phyloP scores from a whole-genome alignment of 53 echinoderm and acorn worm genomes.

The Zoroaster sp. region DNA sequence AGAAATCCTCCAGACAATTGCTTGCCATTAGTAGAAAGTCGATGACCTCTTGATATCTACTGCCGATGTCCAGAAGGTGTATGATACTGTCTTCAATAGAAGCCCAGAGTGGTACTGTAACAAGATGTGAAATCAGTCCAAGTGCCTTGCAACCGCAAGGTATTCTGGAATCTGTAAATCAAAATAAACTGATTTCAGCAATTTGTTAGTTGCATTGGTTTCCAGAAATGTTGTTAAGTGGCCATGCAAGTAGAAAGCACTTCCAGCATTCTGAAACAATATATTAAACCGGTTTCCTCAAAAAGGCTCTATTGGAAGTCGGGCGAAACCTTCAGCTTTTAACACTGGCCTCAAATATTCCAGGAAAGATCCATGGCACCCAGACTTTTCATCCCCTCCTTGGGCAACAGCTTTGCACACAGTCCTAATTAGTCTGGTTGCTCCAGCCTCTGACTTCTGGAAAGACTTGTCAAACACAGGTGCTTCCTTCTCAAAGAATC shows the following conservation, averaged over 20 bases:
- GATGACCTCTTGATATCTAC: too few relatives aligned
- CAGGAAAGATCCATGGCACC: conserved; percentile 51
- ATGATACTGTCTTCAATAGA: conserved; percentile 48
- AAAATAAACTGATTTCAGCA: conserved; percentile 36
- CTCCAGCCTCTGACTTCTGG: conserved; percentile 50
- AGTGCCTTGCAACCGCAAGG: conserved; percentile 67
- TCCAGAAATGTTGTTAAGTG: conserved; percentile 34
- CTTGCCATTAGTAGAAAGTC: too few relatives aligned
- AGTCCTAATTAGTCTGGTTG: conserved; percentile 41
- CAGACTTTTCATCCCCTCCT: conserved; percentile 62
- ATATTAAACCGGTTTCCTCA: conserved; percentile 55
- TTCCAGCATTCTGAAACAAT: conserved; percentile 32
- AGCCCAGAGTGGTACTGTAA: conserved; percentile 59
- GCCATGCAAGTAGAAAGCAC: conserved; percentile 39
- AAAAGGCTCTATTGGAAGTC: conserved; percentile 56
- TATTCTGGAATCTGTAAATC: conserved; percentile 33
- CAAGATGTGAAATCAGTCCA: conserved; percentile 40
- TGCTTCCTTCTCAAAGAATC: conserved; percentile 34
- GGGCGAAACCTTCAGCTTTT: conserved; percentile 26
- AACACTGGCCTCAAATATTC: conserved; percentile 19
- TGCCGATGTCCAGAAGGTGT: conserved; percentile 35
- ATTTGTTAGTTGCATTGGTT: conserved; percentile 26
- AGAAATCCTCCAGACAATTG: neutral
- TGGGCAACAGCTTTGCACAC: conserved; percentile 41
- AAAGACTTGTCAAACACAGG: conserved; percentile 44